These are phyloP conservation scores for Hoplodrina blanda DNA, from an alignment of 2,888 invertebrate species.

Conservation along the genomic window DNA sequence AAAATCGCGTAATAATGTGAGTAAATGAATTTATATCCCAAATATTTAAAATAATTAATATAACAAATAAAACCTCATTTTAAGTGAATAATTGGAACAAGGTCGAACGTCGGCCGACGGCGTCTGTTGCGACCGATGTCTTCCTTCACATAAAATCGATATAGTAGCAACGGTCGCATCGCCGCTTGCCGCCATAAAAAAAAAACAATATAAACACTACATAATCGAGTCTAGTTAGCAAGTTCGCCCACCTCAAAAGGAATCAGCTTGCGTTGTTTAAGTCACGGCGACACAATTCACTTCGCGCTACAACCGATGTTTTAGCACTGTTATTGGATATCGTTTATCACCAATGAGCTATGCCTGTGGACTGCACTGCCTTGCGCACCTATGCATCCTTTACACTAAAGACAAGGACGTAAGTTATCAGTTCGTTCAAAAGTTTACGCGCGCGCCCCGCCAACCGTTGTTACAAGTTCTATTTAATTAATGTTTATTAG, in stretches of 20 bases:
- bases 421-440: constrained; percentile 66
- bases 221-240: constrained; percentile 50
- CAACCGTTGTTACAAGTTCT: constrained; percentile 22
- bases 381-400: constrained; percentile 80
- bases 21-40: constrained; percentile 8
- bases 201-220: constrained; percentile 62
- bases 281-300: constrained; percentile 55
- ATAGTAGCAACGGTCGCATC: constrained; percentile 73
- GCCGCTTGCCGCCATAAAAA: constrained; percentile 68
- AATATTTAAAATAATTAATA: constrained; percentile 18
- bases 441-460: constrained; percentile 51
- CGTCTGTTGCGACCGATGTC: constrained; percentile 79
- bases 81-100: constrained; percentile 82
- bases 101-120: constrained; percentile 76
- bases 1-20: neutral
- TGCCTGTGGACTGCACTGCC: constrained; percentile 72
- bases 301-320: constrained; percentile 44
- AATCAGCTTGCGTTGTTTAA: constrained; percentile 83
- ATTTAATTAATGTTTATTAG: neutral
- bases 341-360: constrained; percentile 73
- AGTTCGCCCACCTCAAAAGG: constrained; percentile 77
- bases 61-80: constrained; percentile 50
- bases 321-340: constrained; percentile 65
- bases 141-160: constrained; percentile 86
- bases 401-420: constrained; percentile 71